A percentile compares a stretch with the other conserved stretches of the same genome.
Conservation (phyloP, 2,888 invertebrate species). For the Phalera bucephala region DNA sequence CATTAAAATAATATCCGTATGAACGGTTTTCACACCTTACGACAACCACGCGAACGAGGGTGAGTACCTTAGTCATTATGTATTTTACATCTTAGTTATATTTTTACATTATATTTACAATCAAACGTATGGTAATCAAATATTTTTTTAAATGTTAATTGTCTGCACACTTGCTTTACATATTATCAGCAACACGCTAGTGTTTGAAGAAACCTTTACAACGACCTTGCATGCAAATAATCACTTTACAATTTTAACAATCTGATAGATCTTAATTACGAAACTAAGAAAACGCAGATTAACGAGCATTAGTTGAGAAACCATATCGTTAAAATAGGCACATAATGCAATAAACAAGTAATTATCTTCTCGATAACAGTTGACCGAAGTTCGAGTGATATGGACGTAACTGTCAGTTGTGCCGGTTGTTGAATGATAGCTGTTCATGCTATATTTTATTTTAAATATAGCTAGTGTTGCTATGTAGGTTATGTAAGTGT, state of each 20-base stretch:
- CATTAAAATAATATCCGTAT: too few species aligned
- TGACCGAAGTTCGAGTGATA: constrained; percentile 47
- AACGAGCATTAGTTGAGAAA: constrained; percentile 12
- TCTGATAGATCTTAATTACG: constrained; percentile 14
- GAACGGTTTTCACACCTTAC: too few species aligned
- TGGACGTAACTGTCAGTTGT: constrained; percentile 11
- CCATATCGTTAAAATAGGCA: constrained; percentile 14
- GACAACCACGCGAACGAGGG: too few species aligned
- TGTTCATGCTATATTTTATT: background rate
- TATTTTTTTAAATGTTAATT: too few species aligned
- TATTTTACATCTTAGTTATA: too few species aligned
- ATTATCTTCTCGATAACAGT: constrained; percentile 49
- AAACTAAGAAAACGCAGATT: constrained; percentile 9
- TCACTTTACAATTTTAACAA: constrained; percentile 2
- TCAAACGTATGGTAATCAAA: too few species aligned
- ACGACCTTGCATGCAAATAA: constrained; percentile 22
- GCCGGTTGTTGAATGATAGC: background rate
- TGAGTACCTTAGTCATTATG: too few species aligned
- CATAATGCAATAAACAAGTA: constrained; percentile 31
- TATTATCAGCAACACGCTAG: background rate
- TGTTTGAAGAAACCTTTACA: constrained; percentile 3
- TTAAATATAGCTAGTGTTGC: too few species aligned
- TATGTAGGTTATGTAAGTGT: too few species aligned
- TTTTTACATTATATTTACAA: too few species aligned
- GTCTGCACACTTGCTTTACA: background rate